Conservation (phyloP, 2,888 invertebrate species). For the Chymomyza fuscimana region DNA sequence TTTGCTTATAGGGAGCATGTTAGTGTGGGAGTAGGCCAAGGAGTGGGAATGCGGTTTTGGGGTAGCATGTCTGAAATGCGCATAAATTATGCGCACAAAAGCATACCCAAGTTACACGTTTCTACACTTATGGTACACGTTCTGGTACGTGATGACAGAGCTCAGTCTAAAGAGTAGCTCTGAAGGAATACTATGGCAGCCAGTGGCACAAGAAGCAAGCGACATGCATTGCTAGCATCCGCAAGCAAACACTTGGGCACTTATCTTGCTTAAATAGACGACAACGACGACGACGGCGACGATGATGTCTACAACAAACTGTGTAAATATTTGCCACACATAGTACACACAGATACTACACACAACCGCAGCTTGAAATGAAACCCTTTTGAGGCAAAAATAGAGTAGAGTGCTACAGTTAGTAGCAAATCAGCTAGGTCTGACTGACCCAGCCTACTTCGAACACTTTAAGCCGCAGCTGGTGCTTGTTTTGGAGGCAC, state of each 20-base stretch:
- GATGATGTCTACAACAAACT: constrained; percentile 9
- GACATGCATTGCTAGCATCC: constrained; percentile 28
- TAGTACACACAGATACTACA: constrained; percentile 3
- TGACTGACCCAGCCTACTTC: constrained; percentile 3
- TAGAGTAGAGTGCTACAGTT: not conserved
- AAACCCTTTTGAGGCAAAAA: constrained; percentile 29
- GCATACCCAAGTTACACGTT: constrained; percentile 25
- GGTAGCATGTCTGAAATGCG: constrained; percentile 44
- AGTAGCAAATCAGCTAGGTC: not conserved
- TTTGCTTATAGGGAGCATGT: not conserved
- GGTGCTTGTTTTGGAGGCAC: not conserved
- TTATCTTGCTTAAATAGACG: constrained; percentile 50
- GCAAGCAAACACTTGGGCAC: constrained; percentile 41
- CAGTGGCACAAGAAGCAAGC: constrained; percentile 16
- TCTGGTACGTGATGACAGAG: not conserved
- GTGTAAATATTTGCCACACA: constrained; percentile 48
- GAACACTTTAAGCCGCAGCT: not conserved
- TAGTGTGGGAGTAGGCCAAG: not conserved
- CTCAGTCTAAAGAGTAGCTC: not conserved
- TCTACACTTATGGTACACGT: constrained; percentile 10
- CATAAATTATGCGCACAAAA: constrained; percentile 66
- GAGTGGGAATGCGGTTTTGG: not conserved
- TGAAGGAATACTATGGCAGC: constrained; percentile 7
- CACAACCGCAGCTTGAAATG: constrained; percentile 13
- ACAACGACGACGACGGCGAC: not conserved